Base-by-base conservation (phyloP, 2,113 vertebrate species). In the Cygnus buccinator region DNA sequence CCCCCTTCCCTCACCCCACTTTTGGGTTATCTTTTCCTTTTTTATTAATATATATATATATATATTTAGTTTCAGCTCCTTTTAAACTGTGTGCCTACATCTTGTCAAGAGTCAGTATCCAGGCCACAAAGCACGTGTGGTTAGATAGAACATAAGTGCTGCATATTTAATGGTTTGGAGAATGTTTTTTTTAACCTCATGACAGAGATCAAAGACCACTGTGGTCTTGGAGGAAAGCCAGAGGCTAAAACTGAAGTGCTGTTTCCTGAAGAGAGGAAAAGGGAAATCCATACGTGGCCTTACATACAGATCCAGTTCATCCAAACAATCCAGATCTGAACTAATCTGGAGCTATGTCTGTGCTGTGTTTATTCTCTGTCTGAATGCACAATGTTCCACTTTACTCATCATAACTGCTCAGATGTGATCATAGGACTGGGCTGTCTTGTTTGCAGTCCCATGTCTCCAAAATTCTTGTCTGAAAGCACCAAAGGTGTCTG, bases 401-500 rank as follows among this genome's bases (percentile, higher is more conserved):
- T 73, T 37, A 54, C 11, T 73, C 13, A 58, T 28, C 20, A 20
- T 11, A 28, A 59, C 22, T 12, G 35, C 55, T 48, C 73, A 18
- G 10, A 48, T 17, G 9, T 23, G 16, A 6, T 63, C 0, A 0
- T 4, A 16, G 3, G 6, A 68, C 20, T 68, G 33, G 18, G 21
- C 13, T 72, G 14, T 21, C 65, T 74, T 13, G 6, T n/a, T 58
- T 26, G 6, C 11, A 43, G 19, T 16, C 37, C 73, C 54, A 37
- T 29, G 59, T 54, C 11, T 41, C n/a, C 29, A 55, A 8, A 63
- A 10, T 50, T 72, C 6, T 19, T n/a, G 28, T 31, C 48, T 43
- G 21, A 62, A 33, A 81, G 15, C 5, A 29, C 26, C 16, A 33
- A 21, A 17, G 3, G 4, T 48, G 35, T 58, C 29, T 20, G 5